These are phyloP conservation scores for Cichlasoma orientale DNA, from an alignment of 2,797 vertebrate genomes.

Conservation along the genomic window DNA sequence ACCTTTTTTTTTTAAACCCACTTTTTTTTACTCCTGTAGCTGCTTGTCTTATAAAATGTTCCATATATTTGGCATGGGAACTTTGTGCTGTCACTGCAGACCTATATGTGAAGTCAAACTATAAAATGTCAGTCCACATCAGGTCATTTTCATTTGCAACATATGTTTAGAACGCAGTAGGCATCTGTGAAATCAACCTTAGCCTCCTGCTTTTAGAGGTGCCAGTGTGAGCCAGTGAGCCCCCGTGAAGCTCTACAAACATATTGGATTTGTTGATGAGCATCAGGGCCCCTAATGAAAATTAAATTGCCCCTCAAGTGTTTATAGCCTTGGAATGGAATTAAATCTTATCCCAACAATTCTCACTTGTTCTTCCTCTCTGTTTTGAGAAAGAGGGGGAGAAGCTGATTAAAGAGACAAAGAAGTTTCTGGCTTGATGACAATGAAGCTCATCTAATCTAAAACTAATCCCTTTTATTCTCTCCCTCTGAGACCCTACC, in stretches of 20 bases:
- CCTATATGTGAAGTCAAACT: not conserved
- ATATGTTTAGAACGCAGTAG: not conserved
- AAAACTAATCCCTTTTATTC: slow-evolving; percentile 60
- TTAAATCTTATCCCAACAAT: slow-evolving; percentile 33
- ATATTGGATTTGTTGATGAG: slow-evolving; percentile 44
- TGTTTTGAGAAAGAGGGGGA: slow-evolving; percentile 19
- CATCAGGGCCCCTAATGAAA: slow-evolving; percentile 45
- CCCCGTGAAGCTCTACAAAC: slow-evolving; percentile 13
- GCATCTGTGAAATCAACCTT: not conserved
- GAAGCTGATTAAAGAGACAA: slow-evolving; percentile 55
- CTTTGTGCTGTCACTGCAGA: not conserved
- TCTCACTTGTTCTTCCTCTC: slow-evolving; percentile 30
- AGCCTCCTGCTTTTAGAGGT: not conserved
- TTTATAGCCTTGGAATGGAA: slow-evolving; percentile 38
- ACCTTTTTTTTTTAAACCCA: not conserved
- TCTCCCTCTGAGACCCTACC: slow-evolving; percentile 28
- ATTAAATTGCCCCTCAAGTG: slow-evolving; percentile 52
- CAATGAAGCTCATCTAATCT: slow-evolving; percentile 59
- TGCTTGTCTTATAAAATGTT: not conserved
- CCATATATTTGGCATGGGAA: not conserved
- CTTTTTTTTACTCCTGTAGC: not conserved
- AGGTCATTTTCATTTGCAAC: not conserved
- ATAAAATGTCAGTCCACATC: not conserved
- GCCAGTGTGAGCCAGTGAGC: not conserved
- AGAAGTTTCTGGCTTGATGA: slow-evolving; percentile 45